These are phyloP conservation scores for Spermophilus dauricus DNA, from an alignment of 2,113 vertebrate species.

Conservation along the genomic window DNA sequence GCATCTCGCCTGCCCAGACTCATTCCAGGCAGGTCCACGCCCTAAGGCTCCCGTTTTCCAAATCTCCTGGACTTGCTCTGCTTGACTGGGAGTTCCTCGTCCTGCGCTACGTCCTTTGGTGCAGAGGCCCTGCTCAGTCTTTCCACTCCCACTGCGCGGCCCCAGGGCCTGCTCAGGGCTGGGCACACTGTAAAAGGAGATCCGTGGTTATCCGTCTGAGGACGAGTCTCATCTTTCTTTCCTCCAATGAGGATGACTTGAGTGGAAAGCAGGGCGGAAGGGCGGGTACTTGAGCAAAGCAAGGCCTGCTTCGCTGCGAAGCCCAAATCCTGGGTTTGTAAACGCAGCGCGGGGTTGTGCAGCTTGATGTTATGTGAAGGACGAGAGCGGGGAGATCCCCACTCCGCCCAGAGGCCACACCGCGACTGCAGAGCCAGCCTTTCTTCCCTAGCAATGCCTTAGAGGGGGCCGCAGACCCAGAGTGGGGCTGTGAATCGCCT, in stretches of 20 bases:
- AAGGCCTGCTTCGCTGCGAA: not conserved
- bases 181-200: not conserved
- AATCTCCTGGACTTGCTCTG: not conserved
- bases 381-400: accelerated
- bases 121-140: not conserved
- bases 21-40: not conserved
- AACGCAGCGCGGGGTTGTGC: not conserved
- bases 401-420: not conserved
- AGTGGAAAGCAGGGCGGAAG: not conserved
- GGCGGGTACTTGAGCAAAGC: not conserved
- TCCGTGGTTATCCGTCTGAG: not conserved
- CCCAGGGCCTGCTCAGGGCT: not conserved
- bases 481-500: not conserved
- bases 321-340: too few species aligned
- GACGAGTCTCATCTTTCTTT: accelerated
- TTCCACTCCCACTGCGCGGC: too few species aligned
- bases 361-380: not conserved
- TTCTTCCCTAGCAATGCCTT: not conserved
- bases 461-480: not conserved
- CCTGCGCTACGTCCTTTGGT: not conserved
- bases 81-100: not conserved
- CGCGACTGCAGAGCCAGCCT: accelerated
- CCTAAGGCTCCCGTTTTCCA: not conserved
- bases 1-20: not conserved
- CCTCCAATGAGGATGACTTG: not conserved